Conservation (phyloP, 2,797 vertebrate species). For the Heterohyrax brucei region DNA sequence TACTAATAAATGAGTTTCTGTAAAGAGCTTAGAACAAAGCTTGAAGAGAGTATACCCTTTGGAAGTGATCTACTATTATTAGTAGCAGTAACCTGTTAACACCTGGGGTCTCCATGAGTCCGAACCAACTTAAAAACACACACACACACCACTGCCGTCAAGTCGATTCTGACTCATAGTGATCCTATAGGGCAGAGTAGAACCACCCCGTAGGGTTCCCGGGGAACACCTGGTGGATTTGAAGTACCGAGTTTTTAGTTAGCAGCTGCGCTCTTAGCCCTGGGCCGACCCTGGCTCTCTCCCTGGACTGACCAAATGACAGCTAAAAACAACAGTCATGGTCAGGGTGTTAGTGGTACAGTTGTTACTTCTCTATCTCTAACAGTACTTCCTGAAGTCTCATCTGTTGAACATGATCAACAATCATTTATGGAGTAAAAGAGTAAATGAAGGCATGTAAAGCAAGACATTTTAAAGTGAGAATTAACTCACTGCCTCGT, state of each 20-base stretch:
- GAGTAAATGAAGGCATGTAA: neutral
- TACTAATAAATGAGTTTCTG: neutral
- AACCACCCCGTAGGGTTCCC: too few relatives aligned
- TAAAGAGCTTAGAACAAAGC: neutral
- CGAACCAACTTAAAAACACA: too few relatives aligned
- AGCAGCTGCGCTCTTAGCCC: too few relatives aligned
- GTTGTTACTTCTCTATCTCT: neutral
- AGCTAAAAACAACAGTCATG: neutral
- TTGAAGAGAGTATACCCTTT: neutral
- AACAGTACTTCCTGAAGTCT: neutral
- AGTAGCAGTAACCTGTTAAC: neutral
- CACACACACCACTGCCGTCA: too few relatives aligned
- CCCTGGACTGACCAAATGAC: neutral
- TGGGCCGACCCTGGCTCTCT: too few relatives aligned
- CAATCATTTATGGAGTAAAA: constrained; percentile 8
- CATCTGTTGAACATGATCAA: neutral
- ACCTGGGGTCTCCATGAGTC: neutral
- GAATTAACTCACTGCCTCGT: neutral
- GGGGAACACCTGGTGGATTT: too few relatives aligned
- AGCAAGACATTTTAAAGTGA: constrained; percentile 49
- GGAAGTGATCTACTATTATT: neutral
- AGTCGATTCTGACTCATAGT: too few relatives aligned
- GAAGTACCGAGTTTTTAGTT: too few relatives aligned
- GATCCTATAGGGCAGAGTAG: too few relatives aligned
- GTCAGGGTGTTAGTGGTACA: neutral